Evolutionary conservation across 2,113 vertebrate genomes (phyloP).

Genomic region (Calyptomena viridis): DNA sequence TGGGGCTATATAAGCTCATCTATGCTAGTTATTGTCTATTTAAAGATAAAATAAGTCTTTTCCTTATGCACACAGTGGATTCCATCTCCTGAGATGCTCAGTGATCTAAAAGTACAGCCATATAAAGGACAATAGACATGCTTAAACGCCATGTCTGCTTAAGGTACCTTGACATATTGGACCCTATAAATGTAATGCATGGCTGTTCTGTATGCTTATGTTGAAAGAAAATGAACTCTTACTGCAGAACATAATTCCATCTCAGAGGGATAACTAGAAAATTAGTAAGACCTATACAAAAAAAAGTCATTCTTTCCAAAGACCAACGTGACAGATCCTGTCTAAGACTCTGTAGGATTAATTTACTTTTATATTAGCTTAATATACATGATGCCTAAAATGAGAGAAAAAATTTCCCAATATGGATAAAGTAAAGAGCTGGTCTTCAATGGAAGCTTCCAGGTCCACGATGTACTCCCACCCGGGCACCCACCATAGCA

Average conservation of each 20-base stretch:
- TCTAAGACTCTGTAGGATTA: not conserved
- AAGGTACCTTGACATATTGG: not conserved
- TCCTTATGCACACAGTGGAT: not conserved
- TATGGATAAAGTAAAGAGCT: too few species aligned
- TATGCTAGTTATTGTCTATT: not conserved
- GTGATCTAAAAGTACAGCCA: not conserved
- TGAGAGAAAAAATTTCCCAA: too few species aligned
- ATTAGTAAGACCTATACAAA: not conserved
- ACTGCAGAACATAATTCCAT: not conserved
- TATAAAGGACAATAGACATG: not conserved
- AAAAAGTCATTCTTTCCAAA: not conserved
- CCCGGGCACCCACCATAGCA: too few species aligned
- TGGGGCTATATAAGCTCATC: not conserved
- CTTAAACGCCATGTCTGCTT: not conserved
- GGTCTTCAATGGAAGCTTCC: too few species aligned
- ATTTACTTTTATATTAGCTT: not conserved
- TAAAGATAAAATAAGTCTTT: not conserved
- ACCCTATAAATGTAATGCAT: not conserved
- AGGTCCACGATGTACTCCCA: too few species aligned
- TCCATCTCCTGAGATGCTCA: not conserved
- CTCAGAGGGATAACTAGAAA: not conserved
- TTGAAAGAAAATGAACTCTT: not conserved
- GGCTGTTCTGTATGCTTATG: not conserved
- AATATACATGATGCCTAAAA: too few species aligned
- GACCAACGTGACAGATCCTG: not conserved